Evolutionary conservation across 2,888 invertebrate genomes (phyloP).

Genomic region (Cremastinae sp.): DNA sequence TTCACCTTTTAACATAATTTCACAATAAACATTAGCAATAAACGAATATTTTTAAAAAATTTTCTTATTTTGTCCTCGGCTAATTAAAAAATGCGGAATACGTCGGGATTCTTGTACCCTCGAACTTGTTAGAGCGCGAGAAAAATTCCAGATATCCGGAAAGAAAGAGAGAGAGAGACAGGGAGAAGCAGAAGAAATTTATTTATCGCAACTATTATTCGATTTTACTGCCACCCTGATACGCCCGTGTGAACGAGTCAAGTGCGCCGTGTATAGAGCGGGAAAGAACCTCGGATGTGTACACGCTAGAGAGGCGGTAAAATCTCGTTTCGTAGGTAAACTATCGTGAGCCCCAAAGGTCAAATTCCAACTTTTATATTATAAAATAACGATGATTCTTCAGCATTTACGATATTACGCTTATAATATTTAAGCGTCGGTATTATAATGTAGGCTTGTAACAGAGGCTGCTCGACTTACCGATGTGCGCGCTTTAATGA

Average conservation of each 20-base stretch:
- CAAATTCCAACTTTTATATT: conserved; percentile 53
- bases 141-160: conserved; percentile 2
- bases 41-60: too few species aligned
- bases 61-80: not conserved
- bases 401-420: conserved; percentile 22
- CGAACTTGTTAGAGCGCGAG: not conserved
- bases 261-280: conserved; percentile 36
- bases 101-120: not conserved
- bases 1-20: too few species aligned
- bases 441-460: conserved; percentile 9
- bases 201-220: conserved; percentile 25
- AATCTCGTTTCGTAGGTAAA: conserved; percentile 42
- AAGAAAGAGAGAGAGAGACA: not conserved
- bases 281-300: conserved; percentile 13
- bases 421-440: not conserved
- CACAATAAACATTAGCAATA: too few species aligned
- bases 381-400: conserved; percentile 45
- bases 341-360: conserved; percentile 34
- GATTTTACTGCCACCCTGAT: conserved; percentile 27
- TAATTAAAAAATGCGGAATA: conserved; percentile 5
- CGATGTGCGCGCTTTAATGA: conserved; percentile 17
- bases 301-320: conserved; percentile 35
- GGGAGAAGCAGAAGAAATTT: conserved; percentile 14
- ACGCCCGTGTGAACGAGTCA: conserved; percentile 21
- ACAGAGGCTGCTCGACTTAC: conserved; percentile 17